Evolutionary conservation across 2,797 vertebrate species (phyloP).

Genomic region (Esox lucius): DNA sequence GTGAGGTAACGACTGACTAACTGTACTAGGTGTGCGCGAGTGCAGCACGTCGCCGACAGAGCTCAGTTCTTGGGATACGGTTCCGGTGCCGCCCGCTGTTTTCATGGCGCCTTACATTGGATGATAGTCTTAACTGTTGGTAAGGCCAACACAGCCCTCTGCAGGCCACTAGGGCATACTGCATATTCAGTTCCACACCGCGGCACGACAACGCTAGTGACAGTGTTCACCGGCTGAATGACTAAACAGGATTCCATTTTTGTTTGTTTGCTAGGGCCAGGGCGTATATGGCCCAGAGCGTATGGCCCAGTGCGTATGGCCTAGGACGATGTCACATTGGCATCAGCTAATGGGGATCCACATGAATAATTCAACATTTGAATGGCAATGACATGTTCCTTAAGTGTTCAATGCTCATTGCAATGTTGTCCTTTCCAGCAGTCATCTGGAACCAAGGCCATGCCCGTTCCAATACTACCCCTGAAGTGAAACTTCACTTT

Average conservation of each 20-base stretch:
- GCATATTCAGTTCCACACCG: constrained; percentile 7
- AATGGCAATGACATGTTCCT: not conserved
- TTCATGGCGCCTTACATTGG: not conserved
- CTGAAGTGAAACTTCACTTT: not conserved
- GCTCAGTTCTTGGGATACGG: not conserved
- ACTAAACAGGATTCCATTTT: no score
- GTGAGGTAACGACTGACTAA: not conserved
- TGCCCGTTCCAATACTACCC: not conserved
- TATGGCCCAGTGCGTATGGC: no score
- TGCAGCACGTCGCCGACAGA: not conserved
- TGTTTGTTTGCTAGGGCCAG: no score
- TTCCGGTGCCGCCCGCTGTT: not conserved
- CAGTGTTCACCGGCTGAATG: no score
- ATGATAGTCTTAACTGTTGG: not conserved
- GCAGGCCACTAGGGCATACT: constrained; percentile 25
- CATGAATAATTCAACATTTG: no score
- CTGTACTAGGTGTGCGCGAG: not conserved
- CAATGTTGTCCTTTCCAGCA: not conserved
- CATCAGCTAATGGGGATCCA: not conserved
- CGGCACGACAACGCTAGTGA: no score
- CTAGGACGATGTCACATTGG: not conserved
- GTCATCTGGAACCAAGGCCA: no score
- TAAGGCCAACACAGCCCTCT: constrained; percentile 28
- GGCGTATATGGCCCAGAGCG: no score
- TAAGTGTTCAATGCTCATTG: not conserved